A percentile compares a stretch with the other conserved stretches of the same genome.
Conservation (phyloP, 2,888 invertebrate genomes). For the Nudaria mundana region DNA sequence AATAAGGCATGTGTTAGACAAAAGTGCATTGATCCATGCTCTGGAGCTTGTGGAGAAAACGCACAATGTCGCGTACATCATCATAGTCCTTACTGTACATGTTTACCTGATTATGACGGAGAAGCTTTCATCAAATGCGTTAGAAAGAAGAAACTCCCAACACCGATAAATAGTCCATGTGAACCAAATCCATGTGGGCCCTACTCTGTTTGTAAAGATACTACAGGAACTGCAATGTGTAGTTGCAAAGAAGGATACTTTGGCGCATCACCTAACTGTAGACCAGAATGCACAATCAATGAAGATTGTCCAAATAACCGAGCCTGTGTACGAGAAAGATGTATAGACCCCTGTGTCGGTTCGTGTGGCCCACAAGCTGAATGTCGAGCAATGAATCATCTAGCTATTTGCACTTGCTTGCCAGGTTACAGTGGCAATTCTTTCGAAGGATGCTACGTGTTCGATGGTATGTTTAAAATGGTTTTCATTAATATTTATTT, state of each 20-base stretch:
- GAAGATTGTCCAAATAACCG: slow-evolving; percentile 87
- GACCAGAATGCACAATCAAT: slow-evolving; percentile 89
- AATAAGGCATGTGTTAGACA: slow-evolving; percentile 88
- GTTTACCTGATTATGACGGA: slow-evolving; percentile 86
- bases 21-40: slow-evolving; percentile 91
- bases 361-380: slow-evolving; percentile 86
- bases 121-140: slow-evolving; percentile 85
- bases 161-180: slow-evolving; percentile 78
- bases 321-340: slow-evolving; percentile 88
- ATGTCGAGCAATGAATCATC: slow-evolving; percentile 87
- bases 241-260: slow-evolving; percentile 83
- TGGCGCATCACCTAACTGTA: slow-evolving; percentile 86
- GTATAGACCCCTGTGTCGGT: slow-evolving; percentile 86
- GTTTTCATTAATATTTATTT: too few relatives aligned
- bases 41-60: slow-evolving; percentile 86
- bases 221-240: slow-evolving; percentile 78
- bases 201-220: slow-evolving; percentile 82
- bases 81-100: slow-evolving; percentile 87
- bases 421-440: slow-evolving; percentile 87
- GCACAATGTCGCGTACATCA: slow-evolving; percentile 86
- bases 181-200: slow-evolving; percentile 86
- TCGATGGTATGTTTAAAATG: slow-evolving; percentile 44
- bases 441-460: slow-evolving; percentile 76
- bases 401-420: slow-evolving; percentile 88
- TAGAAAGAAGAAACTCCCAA: slow-evolving; percentile 72